Conservation (phyloP, 2,113 vertebrate genomes). For the Edolisoma coerulescens region DNA sequence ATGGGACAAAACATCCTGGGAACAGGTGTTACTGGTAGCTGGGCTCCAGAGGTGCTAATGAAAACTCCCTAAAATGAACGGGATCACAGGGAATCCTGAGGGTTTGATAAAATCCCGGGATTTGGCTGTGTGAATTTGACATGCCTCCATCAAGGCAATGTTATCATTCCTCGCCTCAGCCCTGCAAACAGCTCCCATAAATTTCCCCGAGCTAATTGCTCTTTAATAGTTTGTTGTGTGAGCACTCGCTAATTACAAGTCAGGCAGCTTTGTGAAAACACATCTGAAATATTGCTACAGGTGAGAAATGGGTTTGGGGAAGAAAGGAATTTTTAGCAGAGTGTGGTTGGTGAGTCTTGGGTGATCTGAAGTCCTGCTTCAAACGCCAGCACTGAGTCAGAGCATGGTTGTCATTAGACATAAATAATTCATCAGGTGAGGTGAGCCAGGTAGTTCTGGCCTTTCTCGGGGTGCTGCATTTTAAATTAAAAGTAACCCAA, state of each 20-base stretch:
- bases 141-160: background rate
- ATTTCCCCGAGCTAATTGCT: constrained; percentile 27
- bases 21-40: background rate
- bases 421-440: background rate
- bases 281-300: background rate
- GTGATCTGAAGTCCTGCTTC: background rate
- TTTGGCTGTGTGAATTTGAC: background rate
- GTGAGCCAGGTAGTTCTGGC: background rate
- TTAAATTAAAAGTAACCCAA: background rate
- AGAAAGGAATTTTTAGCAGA: background rate
- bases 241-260: background rate
- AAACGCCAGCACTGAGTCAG: background rate
- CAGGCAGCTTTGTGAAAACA: background rate
- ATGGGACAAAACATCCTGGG: background rate
- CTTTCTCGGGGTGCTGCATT: background rate
- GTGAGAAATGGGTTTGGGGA: background rate
- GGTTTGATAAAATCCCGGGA: background rate
- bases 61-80: background rate
- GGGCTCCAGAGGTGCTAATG: background rate
- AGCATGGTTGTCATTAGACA: background rate
- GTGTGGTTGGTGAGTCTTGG: background rate
- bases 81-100: background rate
- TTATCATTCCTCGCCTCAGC: background rate
- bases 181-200: background rate
- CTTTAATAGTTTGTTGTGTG: constrained; percentile 14